These are phyloP conservation scores for Tychaedon coryphoeus DNA, from an alignment of 2,113 vertebrate species.

Conservation along the genomic window DNA sequence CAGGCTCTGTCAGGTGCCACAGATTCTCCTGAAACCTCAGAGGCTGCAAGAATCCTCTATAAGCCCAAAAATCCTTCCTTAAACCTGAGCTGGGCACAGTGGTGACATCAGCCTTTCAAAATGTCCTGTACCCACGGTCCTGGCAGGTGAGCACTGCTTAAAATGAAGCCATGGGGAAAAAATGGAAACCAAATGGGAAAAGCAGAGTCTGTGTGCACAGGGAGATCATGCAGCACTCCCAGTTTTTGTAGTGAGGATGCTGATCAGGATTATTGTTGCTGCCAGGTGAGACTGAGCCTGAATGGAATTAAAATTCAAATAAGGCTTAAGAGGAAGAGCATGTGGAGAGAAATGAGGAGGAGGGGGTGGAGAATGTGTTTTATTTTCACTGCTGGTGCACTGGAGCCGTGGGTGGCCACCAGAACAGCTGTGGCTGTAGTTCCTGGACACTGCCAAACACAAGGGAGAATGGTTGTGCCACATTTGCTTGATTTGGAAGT, in stretches of 20 bases:
- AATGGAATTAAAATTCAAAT: background rate
- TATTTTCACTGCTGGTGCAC: background rate
- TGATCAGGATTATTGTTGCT: background rate
- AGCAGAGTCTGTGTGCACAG: background rate
- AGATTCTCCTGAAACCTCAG: background rate
- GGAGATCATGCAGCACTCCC: background rate
- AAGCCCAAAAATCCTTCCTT: background rate
- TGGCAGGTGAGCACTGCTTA: background rate
- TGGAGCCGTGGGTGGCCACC: background rate
- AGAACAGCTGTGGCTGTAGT: background rate
- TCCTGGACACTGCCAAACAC: background rate
- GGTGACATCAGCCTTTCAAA: background rate
- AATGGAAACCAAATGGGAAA: background rate
- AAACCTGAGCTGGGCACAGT: background rate
- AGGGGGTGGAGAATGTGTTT: background rate
- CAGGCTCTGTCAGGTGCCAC: background rate
- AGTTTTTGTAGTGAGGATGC: background rate
- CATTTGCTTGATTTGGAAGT: background rate
- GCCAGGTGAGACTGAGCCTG: background rate
- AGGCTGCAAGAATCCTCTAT: background rate
- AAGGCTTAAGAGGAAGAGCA: background rate
- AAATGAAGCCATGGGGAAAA: background rate
- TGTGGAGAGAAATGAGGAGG: background rate
- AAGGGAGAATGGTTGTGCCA: background rate
- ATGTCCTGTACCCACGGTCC: rapidly evolving